A percentile compares a stretch with the other conserved stretches of the same genome.
Conservation (phyloP, 2,888 invertebrate species). For the Apodemia mormo region DNA sequence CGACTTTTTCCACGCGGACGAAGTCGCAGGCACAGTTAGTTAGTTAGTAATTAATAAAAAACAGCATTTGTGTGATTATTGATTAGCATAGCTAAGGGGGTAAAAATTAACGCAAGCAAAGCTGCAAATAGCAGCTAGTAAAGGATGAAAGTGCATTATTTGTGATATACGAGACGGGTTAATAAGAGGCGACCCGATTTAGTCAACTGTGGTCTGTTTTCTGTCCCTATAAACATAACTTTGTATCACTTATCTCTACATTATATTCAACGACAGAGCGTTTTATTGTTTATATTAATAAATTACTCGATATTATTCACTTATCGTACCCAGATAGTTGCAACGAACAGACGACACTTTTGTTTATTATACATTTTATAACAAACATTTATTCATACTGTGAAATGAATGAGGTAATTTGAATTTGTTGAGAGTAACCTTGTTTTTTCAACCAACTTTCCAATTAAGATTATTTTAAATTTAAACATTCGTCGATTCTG, state of each 20-base stretch:
- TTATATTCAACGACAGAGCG: constrained; percentile 14
- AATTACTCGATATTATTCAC: constrained; percentile 21
- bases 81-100: too few relatives aligned
- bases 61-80: too few relatives aligned
- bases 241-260: constrained; percentile 20
- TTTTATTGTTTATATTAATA: constrained; percentile 18
- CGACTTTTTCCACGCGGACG: too few relatives aligned
- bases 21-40: too few relatives aligned
- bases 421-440: neutral
- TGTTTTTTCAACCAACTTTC: neutral
- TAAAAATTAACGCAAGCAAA: too few relatives aligned
- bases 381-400: neutral
- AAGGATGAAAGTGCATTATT: neutral
- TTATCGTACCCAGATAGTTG: constrained; percentile 28
- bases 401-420: neutral
- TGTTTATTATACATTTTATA: neutral
- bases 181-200: neutral
- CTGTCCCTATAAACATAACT: constrained; percentile 13
- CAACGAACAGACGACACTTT: neutral
- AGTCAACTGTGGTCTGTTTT: neutral
- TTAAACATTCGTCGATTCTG: too few relatives aligned
- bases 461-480: too few relatives aligned
- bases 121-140: too few relatives aligned
- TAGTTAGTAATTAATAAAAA: too few relatives aligned
- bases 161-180: constrained; percentile 5